A percentile compares a stretch with the other conserved stretches of the same genome.
Evolutionary conservation across 2,113 vertebrate species (phyloP).

Genomic region (Scomber scombrus): DNA sequence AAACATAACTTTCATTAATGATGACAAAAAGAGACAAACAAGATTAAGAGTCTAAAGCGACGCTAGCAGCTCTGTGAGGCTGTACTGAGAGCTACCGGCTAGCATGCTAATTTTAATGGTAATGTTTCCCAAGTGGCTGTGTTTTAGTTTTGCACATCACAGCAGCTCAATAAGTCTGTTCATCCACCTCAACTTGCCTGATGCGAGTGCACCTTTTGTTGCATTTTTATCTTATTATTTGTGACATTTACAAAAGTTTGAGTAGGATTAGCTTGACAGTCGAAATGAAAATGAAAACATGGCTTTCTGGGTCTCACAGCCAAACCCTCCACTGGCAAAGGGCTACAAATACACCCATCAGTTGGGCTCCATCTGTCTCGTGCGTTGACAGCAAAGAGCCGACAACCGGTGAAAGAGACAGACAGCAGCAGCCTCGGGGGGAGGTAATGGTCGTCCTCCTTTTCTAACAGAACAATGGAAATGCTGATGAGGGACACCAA

Average conservation of each 20-base stretch:
- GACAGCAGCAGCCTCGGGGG: slow-evolving; percentile 41
- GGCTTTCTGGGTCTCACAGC: slow-evolving; percentile 24
- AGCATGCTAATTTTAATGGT: too few relatives aligned
- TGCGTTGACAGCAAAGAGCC: slow-evolving; percentile 72
- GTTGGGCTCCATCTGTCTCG: slow-evolving; percentile 56
- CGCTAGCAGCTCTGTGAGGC: too few relatives aligned
- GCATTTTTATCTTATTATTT: slow-evolving; percentile 8
- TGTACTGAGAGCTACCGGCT: too few relatives aligned
- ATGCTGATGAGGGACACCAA: slow-evolving; percentile 60
- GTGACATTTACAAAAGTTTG: slow-evolving; percentile 40
- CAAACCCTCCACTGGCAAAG: slow-evolving; percentile 80
- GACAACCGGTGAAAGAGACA: slow-evolving; percentile 38
- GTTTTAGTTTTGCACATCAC: too few relatives aligned
- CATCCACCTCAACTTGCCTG: not conserved
- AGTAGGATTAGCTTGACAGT: slow-evolving; percentile 47
- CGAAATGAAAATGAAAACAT: slow-evolving; percentile 15
- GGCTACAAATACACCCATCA: slow-evolving; percentile 81
- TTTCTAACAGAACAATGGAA: slow-evolving; percentile 65
- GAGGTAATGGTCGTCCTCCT: slow-evolving; percentile 5
- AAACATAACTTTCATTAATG: too few relatives aligned
- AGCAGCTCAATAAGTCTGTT: too few relatives aligned
- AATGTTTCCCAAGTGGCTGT: too few relatives aligned
- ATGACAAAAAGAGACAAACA: too few relatives aligned
- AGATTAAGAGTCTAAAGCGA: too few relatives aligned
- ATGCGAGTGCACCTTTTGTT: not conserved